Evolutionary conservation across 2,888 invertebrate genomes (phyloP).

Genomic region (Lasioglossum villosulum): DNA sequence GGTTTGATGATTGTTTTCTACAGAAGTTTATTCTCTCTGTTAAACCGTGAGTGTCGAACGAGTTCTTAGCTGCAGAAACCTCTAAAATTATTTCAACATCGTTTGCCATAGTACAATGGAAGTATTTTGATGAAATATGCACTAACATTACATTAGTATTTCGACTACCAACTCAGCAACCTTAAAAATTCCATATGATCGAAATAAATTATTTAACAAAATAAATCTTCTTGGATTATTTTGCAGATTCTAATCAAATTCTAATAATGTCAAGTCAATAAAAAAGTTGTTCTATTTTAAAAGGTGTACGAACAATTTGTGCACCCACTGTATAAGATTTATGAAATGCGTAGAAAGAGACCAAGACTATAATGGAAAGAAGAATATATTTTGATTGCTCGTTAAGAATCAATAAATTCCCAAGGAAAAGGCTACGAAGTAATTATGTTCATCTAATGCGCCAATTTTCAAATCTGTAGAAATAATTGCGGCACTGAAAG

Average conservation of each 20-base stretch:
- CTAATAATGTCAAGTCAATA: no score
- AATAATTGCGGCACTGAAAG: not conserved
- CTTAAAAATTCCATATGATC: not conserved
- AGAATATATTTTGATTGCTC: no score
- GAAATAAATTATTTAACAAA: no score
- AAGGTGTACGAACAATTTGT: no score
- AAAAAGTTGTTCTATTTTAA: no score
- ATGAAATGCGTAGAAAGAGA: not conserved
- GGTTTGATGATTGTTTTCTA: constrained; percentile 21
- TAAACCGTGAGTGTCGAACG: not conserved
- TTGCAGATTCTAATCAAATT: no score
- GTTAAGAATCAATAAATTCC: not conserved
- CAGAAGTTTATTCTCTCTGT: not conserved
- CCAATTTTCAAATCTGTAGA: not conserved
- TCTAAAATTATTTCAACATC: not conserved
- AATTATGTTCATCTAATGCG: not conserved
- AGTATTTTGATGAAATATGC: not conserved
- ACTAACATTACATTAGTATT: not conserved
- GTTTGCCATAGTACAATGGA: not conserved
- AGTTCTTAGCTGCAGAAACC: not conserved
- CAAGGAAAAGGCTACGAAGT: not conserved
- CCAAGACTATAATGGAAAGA: no score
- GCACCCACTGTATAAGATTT: no score
- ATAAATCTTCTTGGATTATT: no score
- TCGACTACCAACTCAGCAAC: not conserved